Base-by-base conservation (phyloP, 2,888 invertebrate species). In the Agrochola litura region DNA sequence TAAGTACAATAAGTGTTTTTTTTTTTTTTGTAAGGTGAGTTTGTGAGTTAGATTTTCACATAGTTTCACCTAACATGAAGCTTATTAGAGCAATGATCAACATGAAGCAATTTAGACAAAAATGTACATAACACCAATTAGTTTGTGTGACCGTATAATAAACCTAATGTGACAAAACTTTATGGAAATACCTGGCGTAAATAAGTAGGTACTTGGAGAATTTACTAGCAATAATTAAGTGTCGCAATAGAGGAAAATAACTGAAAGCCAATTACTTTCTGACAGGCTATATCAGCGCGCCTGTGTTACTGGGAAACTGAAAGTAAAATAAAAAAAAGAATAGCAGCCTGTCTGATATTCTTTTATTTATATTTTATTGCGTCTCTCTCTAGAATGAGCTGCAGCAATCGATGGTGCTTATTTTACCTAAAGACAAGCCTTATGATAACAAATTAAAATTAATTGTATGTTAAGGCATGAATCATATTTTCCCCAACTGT, bases 11-110 rank as follows among this genome's bases (percentile, higher is more conserved):
- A 84, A 83, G 75, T 82, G 49, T 58, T 76, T 83, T 46, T n/a
- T n/a, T n/a, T 58, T 76, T 83, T 77, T 83, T 77, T 30, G 77
- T 79, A 86, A 84, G 79, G 80, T 80, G 77, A 74, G 81, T 86
- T 90, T 90, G 91, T 91, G 89, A 91, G 84, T 83, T 79, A 80
- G 22, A 74, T 58, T 78, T 78, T 73, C 75, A 78, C 77, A 63
- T 76, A 77, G 73, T 69, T 73, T 72, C 72, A 77, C 65, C 54
- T 60, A 71, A 69, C 63, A 60, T 10, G 5, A 64, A 70, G 61
- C 61, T 65, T 54, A 49, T 25, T 73, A 69, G 30, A 56, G 72
- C 30, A 54, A 66, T 60, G 19, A 16, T 76, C 25, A 60, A 67
- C 25, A n/a, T 70, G 30, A 82, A 63, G 58, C 41, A 77, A 70